phyloP scores from a whole-genome alignment of 2,113 vertebrate species.

The Eonycteris spelaea region DNA sequence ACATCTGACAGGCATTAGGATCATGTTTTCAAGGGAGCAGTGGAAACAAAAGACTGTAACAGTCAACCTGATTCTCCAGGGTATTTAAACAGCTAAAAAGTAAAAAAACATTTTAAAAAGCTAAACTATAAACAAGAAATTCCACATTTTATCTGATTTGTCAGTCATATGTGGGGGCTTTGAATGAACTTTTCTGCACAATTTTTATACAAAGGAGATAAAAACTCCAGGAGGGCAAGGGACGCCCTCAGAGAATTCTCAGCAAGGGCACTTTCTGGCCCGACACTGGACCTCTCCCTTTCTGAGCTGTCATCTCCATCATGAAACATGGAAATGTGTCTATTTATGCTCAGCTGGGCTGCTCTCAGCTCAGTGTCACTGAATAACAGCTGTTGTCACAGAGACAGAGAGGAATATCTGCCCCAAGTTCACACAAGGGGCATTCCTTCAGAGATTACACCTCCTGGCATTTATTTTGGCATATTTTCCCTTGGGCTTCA shows the following conservation, averaged over 20 bases:
- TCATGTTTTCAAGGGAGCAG: neutral
- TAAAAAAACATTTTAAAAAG: neutral
- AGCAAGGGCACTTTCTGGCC: neutral
- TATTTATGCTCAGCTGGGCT: neutral
- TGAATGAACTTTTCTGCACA: neutral
- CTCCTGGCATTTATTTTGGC: conserved; percentile 21
- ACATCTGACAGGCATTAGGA: neutral
- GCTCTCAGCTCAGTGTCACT: neutral
- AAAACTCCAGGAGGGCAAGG: neutral
- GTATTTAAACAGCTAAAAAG: neutral
- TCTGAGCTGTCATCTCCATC: neutral
- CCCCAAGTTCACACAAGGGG: neutral
- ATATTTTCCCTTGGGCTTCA: neutral
- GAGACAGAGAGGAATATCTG: neutral
- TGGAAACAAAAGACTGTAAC: neutral
- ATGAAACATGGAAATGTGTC: neutral
- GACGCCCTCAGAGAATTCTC: neutral
- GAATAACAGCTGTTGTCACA: conserved; percentile 31
- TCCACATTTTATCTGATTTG: neutral
- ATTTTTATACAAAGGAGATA: neutral
- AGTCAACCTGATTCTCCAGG: neutral
- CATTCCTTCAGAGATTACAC: neutral
- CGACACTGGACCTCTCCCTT: neutral
- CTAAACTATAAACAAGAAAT: neutral
- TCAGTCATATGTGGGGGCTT: neutral